A percentile compares a stretch with the other conserved stretches of the same genome.
phyloP scores from a whole-genome alignment of 2,113 vertebrate species.

The Hemicordylus capensis region DNA sequence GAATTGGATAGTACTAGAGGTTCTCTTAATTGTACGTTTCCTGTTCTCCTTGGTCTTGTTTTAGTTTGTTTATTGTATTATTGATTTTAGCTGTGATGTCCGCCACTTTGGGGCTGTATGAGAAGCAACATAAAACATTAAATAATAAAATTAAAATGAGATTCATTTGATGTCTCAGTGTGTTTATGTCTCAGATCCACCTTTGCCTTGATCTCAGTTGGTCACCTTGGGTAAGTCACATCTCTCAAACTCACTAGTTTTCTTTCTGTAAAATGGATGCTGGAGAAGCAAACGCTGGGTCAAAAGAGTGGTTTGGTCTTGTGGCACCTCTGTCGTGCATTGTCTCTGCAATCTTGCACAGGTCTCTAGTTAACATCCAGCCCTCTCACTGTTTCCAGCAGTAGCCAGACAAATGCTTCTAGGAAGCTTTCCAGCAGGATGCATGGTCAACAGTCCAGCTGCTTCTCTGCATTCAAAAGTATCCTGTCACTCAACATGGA shows the following conservation, averaged over 20 bases:
- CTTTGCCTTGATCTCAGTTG: background rate
- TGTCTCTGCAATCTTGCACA: background rate
- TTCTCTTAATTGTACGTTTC: too few species aligned
- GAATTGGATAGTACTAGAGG: too few species aligned
- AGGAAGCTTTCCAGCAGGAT: background rate
- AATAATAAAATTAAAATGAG: background rate
- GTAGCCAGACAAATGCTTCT: background rate
- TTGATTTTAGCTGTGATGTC: too few species aligned
- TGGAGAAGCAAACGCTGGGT: background rate
- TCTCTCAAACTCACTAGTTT: background rate
- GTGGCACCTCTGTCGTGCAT: background rate
- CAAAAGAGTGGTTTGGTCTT: background rate
- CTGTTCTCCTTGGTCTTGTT: too few species aligned
- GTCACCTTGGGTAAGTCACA: background rate
- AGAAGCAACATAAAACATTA: too few species aligned
- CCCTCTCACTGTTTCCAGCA: background rate
- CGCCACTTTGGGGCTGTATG: too few species aligned
- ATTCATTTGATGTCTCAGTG: background rate
- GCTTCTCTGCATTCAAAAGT: background rate
- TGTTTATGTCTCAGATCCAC: background rate
- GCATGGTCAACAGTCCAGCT: background rate
- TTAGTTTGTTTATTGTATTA: too few species aligned
- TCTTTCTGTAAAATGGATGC: background rate
- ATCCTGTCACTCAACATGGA: background rate
- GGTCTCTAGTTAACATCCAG: background rate